Evolutionary conservation across 2,797 vertebrate genomes (phyloP), one percentile per base, ranked within the genome.

Genomic region (Rhinatrema bivittatum): DNA sequence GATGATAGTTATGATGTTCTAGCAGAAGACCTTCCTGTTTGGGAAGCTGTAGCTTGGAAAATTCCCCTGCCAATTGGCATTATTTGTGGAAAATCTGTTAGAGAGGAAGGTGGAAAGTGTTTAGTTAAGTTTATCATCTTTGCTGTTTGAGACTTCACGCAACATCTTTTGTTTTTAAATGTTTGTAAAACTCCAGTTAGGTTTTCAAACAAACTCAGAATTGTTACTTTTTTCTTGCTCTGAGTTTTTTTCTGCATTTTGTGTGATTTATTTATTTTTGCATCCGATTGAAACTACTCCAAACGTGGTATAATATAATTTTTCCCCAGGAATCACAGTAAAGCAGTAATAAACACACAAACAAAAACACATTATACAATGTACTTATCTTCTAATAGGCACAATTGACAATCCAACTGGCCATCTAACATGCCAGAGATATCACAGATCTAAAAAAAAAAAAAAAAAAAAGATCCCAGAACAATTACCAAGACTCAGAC

Each of bases 31-130:
- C 38, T 75, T 68, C 69, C 75, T 68, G 65, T 50, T 37, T 54
- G 62, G 72, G 68, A 69, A 73, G 32, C 65, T 52, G 46, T 46
- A 44, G 29, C 44, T 60, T 61, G 62, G 62, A 73, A 66, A 46
- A 12, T 56, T 56, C 68, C 51, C 36, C 52, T 70, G 62, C 27
- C 51, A 42, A 14, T 50, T 75, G 70, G 70, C 72, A 60, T 59
- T 67, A 51, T 56, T 5, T 26, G 5, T 61, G 70, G 76, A 76
- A 82, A 78, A 34, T n/a, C n/a, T n/a, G n/a, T n/a, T n/a, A n/a
- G 48, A 44, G 46, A 51, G 56, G 25, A 32, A 51, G 39, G 29
- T 65, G 61, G 77, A 69, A 76, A 72, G 46, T 54, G 32, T 31
- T 42, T 53, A 36, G 36, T 36, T 53, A 39, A 53, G 39, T 53